phyloP scores from a whole-genome alignment of 2,113 vertebrate genomes.

The Sminthopsis crassicaudata region DNA sequence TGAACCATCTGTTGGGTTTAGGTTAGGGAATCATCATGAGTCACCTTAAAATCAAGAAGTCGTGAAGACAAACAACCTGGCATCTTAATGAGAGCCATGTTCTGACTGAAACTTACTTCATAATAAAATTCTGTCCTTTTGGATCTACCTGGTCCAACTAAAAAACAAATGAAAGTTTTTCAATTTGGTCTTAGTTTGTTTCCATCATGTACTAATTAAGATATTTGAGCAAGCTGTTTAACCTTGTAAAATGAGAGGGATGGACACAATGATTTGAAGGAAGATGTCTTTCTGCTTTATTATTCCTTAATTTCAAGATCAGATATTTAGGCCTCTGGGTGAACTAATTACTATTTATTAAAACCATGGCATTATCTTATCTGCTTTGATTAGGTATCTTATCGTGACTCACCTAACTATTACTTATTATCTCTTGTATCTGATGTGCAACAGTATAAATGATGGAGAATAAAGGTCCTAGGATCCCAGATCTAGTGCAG shows the following conservation, averaged over 20 bases:
- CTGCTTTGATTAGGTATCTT: background rate
- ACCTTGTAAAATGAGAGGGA: background rate
- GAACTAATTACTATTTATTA: background rate
- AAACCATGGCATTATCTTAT: background rate
- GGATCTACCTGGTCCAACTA: slow-evolving; percentile 13
- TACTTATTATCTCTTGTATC: background rate
- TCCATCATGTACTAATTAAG: background rate
- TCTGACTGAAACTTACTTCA: background rate
- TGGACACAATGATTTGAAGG: background rate
- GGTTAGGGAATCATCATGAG: slow-evolving; percentile 65
- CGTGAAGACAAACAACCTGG: slow-evolving; percentile 26
- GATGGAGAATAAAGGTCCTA: background rate
- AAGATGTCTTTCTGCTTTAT: background rate
- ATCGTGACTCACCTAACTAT: background rate
- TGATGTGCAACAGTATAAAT: background rate
- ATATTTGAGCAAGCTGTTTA: background rate
- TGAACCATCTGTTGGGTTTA: slow-evolving; percentile 74
- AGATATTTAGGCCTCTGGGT: background rate
- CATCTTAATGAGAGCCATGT: slow-evolving; percentile 56
- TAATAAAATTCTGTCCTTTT: slow-evolving; percentile 36
- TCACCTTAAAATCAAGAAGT: background rate
- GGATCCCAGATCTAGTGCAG: background rate
- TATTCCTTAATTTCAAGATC: background rate
- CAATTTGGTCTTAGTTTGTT: rapidly evolving
- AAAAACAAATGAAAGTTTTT: background rate